phyloP scores from a whole-genome alignment of 2,113 vertebrate genomes.

The Bubo bubo region DNA sequence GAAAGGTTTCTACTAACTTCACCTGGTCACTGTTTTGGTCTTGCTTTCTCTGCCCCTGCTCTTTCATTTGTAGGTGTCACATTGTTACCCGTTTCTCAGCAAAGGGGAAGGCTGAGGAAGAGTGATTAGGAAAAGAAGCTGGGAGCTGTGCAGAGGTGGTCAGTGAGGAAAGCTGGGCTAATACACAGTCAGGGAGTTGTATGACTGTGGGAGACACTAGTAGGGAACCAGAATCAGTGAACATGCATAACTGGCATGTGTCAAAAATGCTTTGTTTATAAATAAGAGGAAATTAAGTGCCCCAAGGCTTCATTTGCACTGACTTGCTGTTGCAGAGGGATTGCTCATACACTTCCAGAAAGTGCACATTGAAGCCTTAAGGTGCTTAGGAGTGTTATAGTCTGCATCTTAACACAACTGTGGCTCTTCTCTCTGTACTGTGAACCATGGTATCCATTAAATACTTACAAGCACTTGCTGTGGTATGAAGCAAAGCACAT shows the following conservation, averaged over 20 bases:
- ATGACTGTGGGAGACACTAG: background rate
- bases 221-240: background rate
- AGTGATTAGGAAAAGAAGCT: background rate
- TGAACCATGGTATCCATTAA: background rate
- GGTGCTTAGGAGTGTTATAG: background rate
- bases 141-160: background rate
- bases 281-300: background rate
- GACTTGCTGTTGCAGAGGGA: background rate
- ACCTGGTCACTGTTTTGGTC: background rate
- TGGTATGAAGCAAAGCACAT: background rate
- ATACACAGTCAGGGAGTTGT: background rate
- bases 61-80: background rate
- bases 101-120: background rate
- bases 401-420: background rate
- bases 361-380: background rate
- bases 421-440: background rate
- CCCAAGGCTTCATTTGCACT: background rate
- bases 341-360: background rate
- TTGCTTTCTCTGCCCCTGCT: background rate
- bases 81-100: background rate
- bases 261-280: background rate
- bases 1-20: background rate
- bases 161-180: background rate
- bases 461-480: rapidly evolving
- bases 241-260: rapidly evolving